These are phyloP conservation scores for Stigmatopora argus DNA, from an alignment of 2,113 vertebrate species.

Conservation along the genomic window DNA sequence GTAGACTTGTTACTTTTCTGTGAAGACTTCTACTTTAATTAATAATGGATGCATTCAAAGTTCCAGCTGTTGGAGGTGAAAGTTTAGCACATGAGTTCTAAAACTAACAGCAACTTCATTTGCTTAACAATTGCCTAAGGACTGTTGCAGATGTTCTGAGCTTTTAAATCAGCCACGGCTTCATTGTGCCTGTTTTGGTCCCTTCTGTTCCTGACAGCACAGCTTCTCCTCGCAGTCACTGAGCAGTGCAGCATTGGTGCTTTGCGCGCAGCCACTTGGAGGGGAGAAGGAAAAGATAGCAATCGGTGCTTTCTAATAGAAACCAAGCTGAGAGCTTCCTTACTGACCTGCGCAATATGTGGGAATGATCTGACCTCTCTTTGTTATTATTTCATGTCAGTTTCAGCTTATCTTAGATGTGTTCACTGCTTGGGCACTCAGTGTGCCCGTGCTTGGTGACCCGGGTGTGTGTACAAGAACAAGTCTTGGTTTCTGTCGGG, in stretches of 20 bases:
- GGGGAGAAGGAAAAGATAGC: not conserved
- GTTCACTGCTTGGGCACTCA: conserved; percentile 18
- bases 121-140: conserved; percentile 35
- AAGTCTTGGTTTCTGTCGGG: conserved; percentile 17
- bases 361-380: conserved; percentile 10
- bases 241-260: conserved; percentile 48
- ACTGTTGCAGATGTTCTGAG: conserved; percentile 60
- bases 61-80: conserved; percentile 3
- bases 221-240: conserved; percentile 37
- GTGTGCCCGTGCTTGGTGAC: conserved; percentile 17
- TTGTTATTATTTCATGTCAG: conserved; percentile 19
- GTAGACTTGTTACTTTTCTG: conserved; percentile 3
- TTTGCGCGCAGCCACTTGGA: conserved; percentile 34
- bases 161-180: conserved; percentile 54
- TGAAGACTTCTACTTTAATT: conserved; percentile 1
- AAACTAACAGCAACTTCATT: conserved; percentile 8
- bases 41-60: not conserved
- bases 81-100: not conserved
- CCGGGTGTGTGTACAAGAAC: conserved; percentile 11
- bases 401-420: conserved; percentile 33
- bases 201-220: conserved; percentile 48
- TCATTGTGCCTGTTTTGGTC: conserved; percentile 51
- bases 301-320: not conserved
- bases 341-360: not conserved
- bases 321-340: not conserved